A percentile compares a stretch with the other conserved stretches of the same genome.
Conservation (phyloP, 64 coral and sea anemone genomes). For the Dendrophyllia cribrosa region DNA sequence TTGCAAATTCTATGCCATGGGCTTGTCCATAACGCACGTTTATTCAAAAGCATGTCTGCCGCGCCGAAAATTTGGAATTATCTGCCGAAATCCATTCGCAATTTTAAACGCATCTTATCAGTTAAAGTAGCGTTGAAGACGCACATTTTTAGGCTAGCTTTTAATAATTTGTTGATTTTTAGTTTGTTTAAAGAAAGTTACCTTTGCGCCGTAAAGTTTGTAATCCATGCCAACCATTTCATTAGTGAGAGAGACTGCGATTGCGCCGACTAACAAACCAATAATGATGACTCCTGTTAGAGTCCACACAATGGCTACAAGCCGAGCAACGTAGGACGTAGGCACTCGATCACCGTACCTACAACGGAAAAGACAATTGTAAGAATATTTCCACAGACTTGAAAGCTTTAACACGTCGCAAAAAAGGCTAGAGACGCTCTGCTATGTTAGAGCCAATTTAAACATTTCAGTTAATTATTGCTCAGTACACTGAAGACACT, state of each 20-base stretch:
- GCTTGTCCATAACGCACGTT: too few species aligned
- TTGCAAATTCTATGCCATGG: too few species aligned
- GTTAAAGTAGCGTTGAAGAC: too few species aligned
- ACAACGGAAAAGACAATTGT: not conserved
- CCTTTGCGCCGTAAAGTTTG: constrained; percentile 62
- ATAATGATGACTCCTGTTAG: constrained; percentile 50
- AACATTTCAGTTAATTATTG: too few species aligned
- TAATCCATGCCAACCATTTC: constrained; percentile 23
- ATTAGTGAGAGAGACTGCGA: constrained; percentile 29
- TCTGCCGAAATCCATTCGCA: too few species aligned
- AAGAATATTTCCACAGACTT: not conserved
- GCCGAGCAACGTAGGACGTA: constrained; percentile 21
- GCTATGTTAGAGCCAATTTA: too few species aligned
- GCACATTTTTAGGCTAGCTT: too few species aligned
- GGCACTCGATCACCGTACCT: constrained; percentile 70
- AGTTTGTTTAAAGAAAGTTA: not conserved
- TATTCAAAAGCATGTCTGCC: too few species aligned
- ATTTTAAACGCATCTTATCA: too few species aligned
- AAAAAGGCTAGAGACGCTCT: not conserved
- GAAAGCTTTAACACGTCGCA: not conserved
- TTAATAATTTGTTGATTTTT: too few species aligned
- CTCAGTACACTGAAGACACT: too few species aligned
- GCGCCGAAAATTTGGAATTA: too few species aligned
- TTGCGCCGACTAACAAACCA: constrained; percentile 52
- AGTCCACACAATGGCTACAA: constrained; percentile 50